Evolutionary conservation across 2,113 vertebrate genomes (phyloP), one percentile per base, ranked within the genome.

Genomic region (Paracanthobrama guichenoti): DNA sequence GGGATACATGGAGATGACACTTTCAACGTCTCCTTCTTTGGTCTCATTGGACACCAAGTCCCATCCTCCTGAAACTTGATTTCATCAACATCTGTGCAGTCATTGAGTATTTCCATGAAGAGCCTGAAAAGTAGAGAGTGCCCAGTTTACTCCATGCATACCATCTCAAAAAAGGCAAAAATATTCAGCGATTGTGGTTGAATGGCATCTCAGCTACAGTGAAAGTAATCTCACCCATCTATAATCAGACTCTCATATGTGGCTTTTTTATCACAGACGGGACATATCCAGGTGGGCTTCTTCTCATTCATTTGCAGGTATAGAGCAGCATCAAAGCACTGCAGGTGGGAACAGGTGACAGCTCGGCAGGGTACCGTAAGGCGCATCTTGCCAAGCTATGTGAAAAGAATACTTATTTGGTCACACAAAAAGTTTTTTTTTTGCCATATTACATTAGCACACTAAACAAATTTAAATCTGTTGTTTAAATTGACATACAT

Each of bases 301-400:
- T 98, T 99, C 81, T 99, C 98, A 84, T 99, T 99, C 98, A 99
- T 99, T 93, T 99, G 98, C 46, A 99, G 94, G 91, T 99, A 99
- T 75, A 99, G 95, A 73, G 97, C 98, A 60, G 98, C 98, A 82
- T 99, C 98, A 24, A 99, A 99, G 89, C 98, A 99, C 86, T 99
- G 98, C 85, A 99, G 95, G 81, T 99, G 98, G 62, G 96, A 97
- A 92, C 98, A 99, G 69, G 98, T 99, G 73, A 97, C 95, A 0
- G 98, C 97, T 24, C 98, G 94, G 89, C 98, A 99, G 0, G 98
- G 98, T 86, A 98, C 96, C 0, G 95, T 96, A 86, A 99, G 93
- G 1, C 98, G 95, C 98, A 99, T 99, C 92, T 99, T 99, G 5
- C 98, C 98, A 88, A 99, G 93, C 98, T 99, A 89, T 31, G 48